Percentiles rank a stretch among this genome's conserved stretches.
These are phyloP conservation scores for Trachymyrmex cornetzi DNA, from an alignment of 1,140 invertebrate genomes.

Conservation along the genomic window DNA sequence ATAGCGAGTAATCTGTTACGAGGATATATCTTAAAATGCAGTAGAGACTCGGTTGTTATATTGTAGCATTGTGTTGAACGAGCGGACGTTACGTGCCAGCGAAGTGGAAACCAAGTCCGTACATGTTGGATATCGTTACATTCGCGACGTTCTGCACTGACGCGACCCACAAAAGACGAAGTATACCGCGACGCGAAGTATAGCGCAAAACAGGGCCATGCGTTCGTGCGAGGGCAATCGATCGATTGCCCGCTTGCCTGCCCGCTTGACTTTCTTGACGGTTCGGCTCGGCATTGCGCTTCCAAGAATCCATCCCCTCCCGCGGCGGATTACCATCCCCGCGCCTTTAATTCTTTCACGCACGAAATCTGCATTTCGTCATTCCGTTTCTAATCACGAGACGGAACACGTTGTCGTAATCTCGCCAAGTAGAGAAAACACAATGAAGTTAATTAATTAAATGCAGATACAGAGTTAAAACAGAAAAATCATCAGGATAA, in stretches of 20 bases:
- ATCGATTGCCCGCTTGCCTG: slow-evolving; percentile 73
- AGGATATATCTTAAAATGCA: slow-evolving; percentile 12
- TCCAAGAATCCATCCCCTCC: slow-evolving; percentile 35
- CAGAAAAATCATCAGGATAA: neutral
- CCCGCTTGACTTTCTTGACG: slow-evolving; percentile 68
- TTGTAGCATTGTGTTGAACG: too few species aligned
- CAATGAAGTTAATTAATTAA: neutral
- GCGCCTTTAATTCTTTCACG: slow-evolving; percentile 6
- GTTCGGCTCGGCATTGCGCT: slow-evolving; percentile 56
- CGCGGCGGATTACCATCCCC: slow-evolving; percentile 9
- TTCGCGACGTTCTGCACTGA: slow-evolving; percentile 62
- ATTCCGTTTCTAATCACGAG: neutral
- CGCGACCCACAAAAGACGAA: slow-evolving; percentile 74
- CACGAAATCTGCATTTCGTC: slow-evolving; percentile 6
- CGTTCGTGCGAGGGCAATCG: slow-evolving; percentile 76
- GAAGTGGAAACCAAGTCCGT: neutral
- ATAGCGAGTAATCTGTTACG: neutral
- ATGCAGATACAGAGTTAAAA: neutral
- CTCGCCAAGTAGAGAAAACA: neutral
- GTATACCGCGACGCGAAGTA: slow-evolving; percentile 71
- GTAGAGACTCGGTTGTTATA: neutral
- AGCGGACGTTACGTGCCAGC: neutral
- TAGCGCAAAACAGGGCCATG: slow-evolving; percentile 72
- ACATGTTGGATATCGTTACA: slow-evolving; percentile 52
- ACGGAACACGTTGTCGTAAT: neutral